These are phyloP conservation scores for Cryptotermes secundus DNA, from an alignment of 1,140 invertebrate genomes.

Conservation along the genomic window DNA sequence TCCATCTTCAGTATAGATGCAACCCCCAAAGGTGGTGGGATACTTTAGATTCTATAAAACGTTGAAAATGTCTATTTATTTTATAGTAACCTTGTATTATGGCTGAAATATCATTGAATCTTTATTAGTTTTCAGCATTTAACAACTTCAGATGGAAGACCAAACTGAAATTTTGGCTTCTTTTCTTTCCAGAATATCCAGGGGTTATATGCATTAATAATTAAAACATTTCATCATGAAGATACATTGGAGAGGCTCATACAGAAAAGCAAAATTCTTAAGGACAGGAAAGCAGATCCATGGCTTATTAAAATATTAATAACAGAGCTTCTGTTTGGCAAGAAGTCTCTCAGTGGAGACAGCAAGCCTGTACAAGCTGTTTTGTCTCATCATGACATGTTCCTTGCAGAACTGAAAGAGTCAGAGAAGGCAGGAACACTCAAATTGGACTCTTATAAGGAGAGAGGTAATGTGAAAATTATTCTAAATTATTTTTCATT, in stretches of 20 bases:
- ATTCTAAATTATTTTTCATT: constrained; percentile 28
- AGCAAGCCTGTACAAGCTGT: constrained; percentile 70
- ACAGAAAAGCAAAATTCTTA: constrained; percentile 58
- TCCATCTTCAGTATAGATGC: no score
- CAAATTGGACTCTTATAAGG: background rate
- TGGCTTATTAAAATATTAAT: constrained; percentile 73
- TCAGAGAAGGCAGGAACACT: background rate
- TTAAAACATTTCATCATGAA: constrained; percentile 67
- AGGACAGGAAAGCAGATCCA: constrained; percentile 66
- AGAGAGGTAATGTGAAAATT: background rate
- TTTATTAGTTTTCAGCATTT: no score
- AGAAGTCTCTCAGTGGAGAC: constrained; percentile 60
- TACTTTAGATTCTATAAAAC: no score
- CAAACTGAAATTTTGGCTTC: constrained; percentile 28
- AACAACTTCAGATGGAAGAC: constrained; percentile 35
- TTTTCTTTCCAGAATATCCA: constrained; percentile 65
- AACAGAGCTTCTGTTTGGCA: constrained; percentile 83
- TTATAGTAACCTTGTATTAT: no score
- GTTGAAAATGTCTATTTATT: no score
- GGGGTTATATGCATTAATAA: constrained; percentile 69
- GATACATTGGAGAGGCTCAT: constrained; percentile 64
- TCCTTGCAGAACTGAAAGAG: constrained; percentile 47
- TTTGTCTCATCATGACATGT: constrained; percentile 60
- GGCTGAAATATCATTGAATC: no score
- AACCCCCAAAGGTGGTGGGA: no score